Base-by-base conservation (phyloP, 2,113 vertebrate species). In the Pycnonotus jocosus region DNA sequence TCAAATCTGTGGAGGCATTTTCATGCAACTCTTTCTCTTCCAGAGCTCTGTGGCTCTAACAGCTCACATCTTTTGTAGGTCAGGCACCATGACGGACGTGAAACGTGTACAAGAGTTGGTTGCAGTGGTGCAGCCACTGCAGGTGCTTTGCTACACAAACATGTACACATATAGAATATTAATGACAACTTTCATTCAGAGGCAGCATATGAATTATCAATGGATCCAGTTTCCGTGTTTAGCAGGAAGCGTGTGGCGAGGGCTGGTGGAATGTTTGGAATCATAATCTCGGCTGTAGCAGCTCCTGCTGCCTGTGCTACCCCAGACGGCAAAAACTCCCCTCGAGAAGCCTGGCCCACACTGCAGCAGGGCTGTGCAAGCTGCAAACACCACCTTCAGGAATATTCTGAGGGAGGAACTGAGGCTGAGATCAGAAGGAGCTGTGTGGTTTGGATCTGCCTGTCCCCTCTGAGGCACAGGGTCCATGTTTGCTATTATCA, bases 161-260 rank as follows among this genome's bases (percentile, higher is more conserved):
- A 79, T 1, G 16, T 15, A 84, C 68, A 35, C 20, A 25, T 0
- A 0, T 3, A 60, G 86, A 94, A 90, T 86, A 86, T 73, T 47
- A 88, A 93, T 62, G 82, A 68, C 90, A 93, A 47, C 69, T 78
- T 91, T 81, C 86, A 93, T 86, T 94, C 88, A 92, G 2, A 86
- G 80, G 73, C 88, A 84, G n/a, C 60, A 14, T 24, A 42, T 5
- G 56, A 81, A 88, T 64, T 38, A 84, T 68, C 88, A 78, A 28
- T 77, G 90, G 81, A 72, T 3, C 17, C 53, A 11, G 58, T 35
- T 68, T 69, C 44, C 42, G 16, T 13, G 66, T 48, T 60, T 9
- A 70, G 88, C 50, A 82, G 81, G 80, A 66, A 48, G 51, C 7
- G 77, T 84, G 80, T 31, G 71, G 88, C 33, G 12, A 38, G 57